Base-by-base conservation (phyloP, 1,140 invertebrate species). In the Rhynchophorus ferrugineus region DNA sequence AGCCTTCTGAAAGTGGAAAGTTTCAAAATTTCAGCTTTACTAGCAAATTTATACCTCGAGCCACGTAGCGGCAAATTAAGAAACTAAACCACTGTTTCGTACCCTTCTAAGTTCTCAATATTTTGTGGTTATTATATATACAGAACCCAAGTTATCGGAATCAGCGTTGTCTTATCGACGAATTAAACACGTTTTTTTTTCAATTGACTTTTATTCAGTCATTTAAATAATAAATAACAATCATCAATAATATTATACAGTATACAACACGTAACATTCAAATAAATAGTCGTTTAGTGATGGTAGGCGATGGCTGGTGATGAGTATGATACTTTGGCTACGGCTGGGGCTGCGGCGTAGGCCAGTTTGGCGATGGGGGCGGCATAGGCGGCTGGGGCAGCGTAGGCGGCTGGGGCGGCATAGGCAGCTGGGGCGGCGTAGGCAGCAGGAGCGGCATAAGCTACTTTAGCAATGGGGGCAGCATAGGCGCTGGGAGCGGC, bases 401-500 rank as follows among this genome's bases (percentile, higher is more conserved):
- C 53, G 41, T 52, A 46, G 6, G 44, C 49, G 8, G 41, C 14
- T 7, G 50, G 44, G 34, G 49, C 44, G 21, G 55, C 24, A 21
- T 54, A 49, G 19, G 55, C 49, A 14, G 33, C 22, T 19, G 49
- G 46, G 19, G 50, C 57, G 7, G 54, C 49, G 17, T 43, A 44
- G 20, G 39, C 29, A 11, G 24, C 24, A 19, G 57, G 62, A 18
- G 65, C 61, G 53, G 37, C 39, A 24, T 49, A 29, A 9, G 43
- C 16, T 21, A 29, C 50, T 3, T 54, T 43, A 7, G 61, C 54
- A 9, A 38, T 3, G 13, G 65, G 60, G 36, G 61, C 57, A 42
- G 68, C 63, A 37, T 61, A 50, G 56, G 61, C 51, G 62, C 48
- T 44, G 54, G 53, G 53, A 41, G 64, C 63, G 2, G 67, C 65